Evolutionary conservation across 2,113 vertebrate genomes (phyloP), one percentile per base, ranked within the genome.

Genomic region (Lepisosteus oculatus): DNA sequence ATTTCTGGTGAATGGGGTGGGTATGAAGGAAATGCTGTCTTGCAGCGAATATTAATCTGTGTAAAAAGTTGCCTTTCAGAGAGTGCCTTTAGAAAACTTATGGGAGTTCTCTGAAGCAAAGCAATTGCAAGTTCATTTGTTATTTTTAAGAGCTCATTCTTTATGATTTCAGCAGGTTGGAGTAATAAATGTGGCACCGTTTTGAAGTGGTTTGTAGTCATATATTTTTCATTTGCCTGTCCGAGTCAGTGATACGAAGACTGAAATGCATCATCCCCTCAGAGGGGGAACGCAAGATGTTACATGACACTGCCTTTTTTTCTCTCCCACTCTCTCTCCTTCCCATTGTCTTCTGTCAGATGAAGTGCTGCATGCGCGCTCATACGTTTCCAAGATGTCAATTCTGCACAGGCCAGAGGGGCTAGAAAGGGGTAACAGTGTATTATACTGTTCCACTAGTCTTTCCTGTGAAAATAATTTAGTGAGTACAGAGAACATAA

Each of bases 111-210:
- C 14, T 0, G 88, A 80, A 87, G 81, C 89, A 86, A 89, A 90
- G 89, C 88, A 89, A 89, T 89, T 81, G 83, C 80, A 74, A 81
- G 77, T 86, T 91, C 83, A 92, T 91, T 89, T 91, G 82, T 91
- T 88, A 91, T 88, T 91, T 91, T 88, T 89, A 88, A 89, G 83
- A 87, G 85, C 82, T 85, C 87, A 86, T 91, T 90, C 86, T 87
- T 89, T 86, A 79, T 74, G 81, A 83, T 87, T 89, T 83, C 80
- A 80, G 78, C 76, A 71, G 71, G 65, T 82, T 72, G 78, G 71
- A 79, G 70, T 88, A 76, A 83, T 81, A 61, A 76, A 69, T 72
- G 43, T 68, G 82, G 75, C 83, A 75, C 74, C 80, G 65, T 71
- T 83, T 74, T 72, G 74, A 77, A 78, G 80, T 78, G 86, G 75